These are phyloP conservation scores for Tragelaphus imberbis DNA, from an alignment of 2,113 vertebrate species.

Conservation along the genomic window DNA sequence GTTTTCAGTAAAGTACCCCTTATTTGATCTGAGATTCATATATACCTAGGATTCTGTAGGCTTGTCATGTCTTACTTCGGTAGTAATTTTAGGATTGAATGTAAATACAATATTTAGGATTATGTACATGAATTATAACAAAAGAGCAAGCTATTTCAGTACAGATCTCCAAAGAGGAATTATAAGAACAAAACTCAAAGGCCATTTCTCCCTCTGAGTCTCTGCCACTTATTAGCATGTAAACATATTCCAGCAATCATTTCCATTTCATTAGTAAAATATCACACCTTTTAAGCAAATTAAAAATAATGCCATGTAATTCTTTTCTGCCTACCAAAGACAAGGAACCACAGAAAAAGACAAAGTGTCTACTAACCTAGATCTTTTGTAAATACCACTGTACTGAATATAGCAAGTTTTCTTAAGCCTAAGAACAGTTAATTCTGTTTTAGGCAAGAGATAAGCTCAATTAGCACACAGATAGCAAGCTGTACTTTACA, in stretches of 20 bases:
- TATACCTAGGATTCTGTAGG: neutral
- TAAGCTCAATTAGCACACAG: slow-evolving; percentile 80
- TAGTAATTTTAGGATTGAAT: slow-evolving; percentile 9
- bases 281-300: slow-evolving; percentile 44
- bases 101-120: neutral
- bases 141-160: slow-evolving; percentile 37
- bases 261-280: slow-evolving; percentile 58
- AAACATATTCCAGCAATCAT: slow-evolving; percentile 58
- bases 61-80: neutral
- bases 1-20: neutral
- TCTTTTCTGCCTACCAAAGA: slow-evolving; percentile 39
- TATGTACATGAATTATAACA: neutral
- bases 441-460: slow-evolving; percentile 77
- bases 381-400: slow-evolving; percentile 58
- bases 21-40: neutral
- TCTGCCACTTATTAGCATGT: slow-evolving; percentile 15
- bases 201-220: neutral
- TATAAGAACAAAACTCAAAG: slow-evolving; percentile 15
- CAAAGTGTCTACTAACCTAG: slow-evolving; percentile 23
- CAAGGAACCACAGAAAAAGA: slow-evolving; percentile 38
- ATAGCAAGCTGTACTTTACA: slow-evolving; percentile 69
- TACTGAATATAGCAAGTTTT: slow-evolving; percentile 47
- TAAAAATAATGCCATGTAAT: slow-evolving; percentile 30
- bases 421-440: slow-evolving; percentile 63
- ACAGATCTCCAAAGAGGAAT: slow-evolving; percentile 25